These are phyloP conservation scores for Strix aluco DNA, from an alignment of 2,113 vertebrate species.

Conservation along the genomic window DNA sequence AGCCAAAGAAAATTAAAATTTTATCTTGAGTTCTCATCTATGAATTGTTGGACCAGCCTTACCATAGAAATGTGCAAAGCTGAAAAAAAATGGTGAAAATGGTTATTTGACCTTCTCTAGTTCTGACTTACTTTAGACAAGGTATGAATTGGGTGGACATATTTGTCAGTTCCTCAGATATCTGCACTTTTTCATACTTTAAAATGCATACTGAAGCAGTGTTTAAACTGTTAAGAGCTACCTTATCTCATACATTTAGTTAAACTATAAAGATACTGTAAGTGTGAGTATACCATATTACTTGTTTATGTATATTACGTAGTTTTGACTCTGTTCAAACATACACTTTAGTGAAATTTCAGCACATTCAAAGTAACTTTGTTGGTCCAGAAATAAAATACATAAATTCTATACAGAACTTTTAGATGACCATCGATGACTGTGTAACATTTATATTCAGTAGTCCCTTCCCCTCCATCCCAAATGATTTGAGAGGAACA, in stretches of 20 bases:
- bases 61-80: neutral
- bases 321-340: neutral
- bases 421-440: neutral
- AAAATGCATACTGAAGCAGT: neutral
- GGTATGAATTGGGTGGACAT: neutral
- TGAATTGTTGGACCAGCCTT: neutral
- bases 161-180: neutral
- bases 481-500: neutral
- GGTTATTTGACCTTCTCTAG: neutral
- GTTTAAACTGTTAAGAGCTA: neutral
- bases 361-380: neutral
- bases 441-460: neutral
- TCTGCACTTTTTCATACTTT: neutral
- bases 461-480: neutral
- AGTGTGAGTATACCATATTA: neutral
- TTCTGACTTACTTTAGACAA: neutral
- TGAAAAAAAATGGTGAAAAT: neutral
- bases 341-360: neutral
- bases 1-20: neutral
- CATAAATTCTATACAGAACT: neutral
- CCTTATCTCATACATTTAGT: fast-evolving
- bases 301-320: fast-evolving
- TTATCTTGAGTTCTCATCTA: neutral
- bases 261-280: neutral
- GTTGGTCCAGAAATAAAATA: neutral